Conservation (phyloP, 2,888 invertebrate genomes). For the Cantharis nigra region DNA sequence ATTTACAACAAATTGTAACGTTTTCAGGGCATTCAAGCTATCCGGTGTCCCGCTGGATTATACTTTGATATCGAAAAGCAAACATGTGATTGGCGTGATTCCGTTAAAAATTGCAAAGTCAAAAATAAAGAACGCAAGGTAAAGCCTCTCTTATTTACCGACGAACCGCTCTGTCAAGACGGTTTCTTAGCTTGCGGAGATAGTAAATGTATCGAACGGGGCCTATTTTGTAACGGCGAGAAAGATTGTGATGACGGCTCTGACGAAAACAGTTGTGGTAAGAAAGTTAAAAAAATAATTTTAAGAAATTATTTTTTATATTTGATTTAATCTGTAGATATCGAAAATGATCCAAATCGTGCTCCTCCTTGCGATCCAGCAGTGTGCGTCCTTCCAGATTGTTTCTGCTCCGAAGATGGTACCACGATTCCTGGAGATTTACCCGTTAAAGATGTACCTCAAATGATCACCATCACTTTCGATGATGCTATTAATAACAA, state of each 20-base stretch:
- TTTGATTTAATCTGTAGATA: constrained; percentile 64
- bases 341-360: constrained; percentile 91
- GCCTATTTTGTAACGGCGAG: constrained; percentile 91
- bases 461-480: constrained; percentile 93
- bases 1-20: neutral
- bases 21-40: constrained; percentile 84
- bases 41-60: constrained; percentile 89
- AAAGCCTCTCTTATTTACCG: constrained; percentile 85
- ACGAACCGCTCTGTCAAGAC: constrained; percentile 87
- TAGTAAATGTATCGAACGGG: constrained; percentile 82
- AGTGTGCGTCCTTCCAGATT: constrained; percentile 87
- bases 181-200: constrained; percentile 88
- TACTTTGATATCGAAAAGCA: constrained; percentile 94
- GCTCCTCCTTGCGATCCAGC: constrained; percentile 87
- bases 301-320: neutral
- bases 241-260: constrained; percentile 88
- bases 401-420: constrained; percentile 93
- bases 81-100: constrained; percentile 92
- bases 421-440: constrained; percentile 85
- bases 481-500: constrained; percentile 95
- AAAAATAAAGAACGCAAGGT: constrained; percentile 88
- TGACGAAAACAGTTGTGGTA: constrained; percentile 89
- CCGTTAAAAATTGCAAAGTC: constrained; percentile 90
- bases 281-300: constrained; percentile 54
- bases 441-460: constrained; percentile 83